These are phyloP conservation scores for Sinella curviseta DNA, from an alignment of 1,140 invertebrate genomes.

Conservation along the genomic window DNA sequence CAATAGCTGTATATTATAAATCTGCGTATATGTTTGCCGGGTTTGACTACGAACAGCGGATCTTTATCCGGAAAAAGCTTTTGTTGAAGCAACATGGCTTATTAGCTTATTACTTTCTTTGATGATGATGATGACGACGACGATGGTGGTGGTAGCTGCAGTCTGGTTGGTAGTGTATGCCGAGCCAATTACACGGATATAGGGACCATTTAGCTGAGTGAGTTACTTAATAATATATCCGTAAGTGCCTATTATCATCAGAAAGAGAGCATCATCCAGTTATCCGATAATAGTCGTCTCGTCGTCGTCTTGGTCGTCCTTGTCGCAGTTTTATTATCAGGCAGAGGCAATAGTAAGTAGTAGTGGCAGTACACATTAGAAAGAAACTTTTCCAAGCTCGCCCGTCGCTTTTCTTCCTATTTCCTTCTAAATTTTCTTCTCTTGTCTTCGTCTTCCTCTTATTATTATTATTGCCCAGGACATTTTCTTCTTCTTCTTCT, in stretches of 20 bases:
- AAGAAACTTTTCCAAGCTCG: neutral
- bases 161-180: neutral
- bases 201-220: slow-evolving; percentile 21
- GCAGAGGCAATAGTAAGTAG: neutral
- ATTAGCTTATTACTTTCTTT: neutral
- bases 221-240: slow-evolving; percentile 24
- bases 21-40: too few species aligned
- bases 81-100: neutral
- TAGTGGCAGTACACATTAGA: neutral
- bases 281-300: neutral
- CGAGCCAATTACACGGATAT: slow-evolving; percentile 13
- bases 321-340: too few species aligned
- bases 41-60: too few species aligned
- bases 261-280: slow-evolving; percentile 6
- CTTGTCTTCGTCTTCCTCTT: neutral
- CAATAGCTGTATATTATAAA: too few species aligned
- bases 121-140: neutral
- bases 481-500: neutral
- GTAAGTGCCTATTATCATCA: slow-evolving; percentile 25
- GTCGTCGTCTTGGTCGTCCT: too few species aligned
- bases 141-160: neutral
- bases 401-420: neutral
- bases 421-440: neutral
- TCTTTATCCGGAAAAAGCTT: too few species aligned
- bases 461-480: neutral